Evolutionary conservation across 2,888 invertebrate genomes (phyloP).

Genomic region (Nymphalis c-album): DNA sequence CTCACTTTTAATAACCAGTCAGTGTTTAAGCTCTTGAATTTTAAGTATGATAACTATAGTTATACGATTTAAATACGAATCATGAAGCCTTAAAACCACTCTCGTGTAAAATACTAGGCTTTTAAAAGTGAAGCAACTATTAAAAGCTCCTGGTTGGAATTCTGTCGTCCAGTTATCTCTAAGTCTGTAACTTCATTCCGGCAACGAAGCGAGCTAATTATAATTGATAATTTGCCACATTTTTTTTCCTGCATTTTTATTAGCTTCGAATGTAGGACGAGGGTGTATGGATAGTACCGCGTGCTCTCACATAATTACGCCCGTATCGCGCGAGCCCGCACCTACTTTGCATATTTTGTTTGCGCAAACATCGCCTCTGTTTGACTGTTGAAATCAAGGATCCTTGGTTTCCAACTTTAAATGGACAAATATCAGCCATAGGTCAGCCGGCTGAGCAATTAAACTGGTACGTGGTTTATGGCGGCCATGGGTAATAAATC

Average conservation of each 20-base stretch:
- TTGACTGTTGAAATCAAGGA: conserved; percentile 78
- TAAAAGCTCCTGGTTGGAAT: conserved; percentile 17
- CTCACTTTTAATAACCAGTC: conserved; percentile 23
- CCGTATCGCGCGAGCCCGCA: conserved; percentile 73
- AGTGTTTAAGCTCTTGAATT: conserved; percentile 24
- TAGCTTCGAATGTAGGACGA: conserved; percentile 71
- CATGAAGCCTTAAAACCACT: conserved; percentile 23
- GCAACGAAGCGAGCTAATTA: conserved; percentile 57
- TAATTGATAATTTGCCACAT: conserved; percentile 73
- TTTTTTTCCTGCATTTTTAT: conserved; percentile 75
- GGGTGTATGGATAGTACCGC: conserved; percentile 59
- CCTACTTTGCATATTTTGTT: conserved; percentile 80
- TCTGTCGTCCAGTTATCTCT: conserved; percentile 12
- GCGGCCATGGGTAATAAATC: conserved; percentile 28
- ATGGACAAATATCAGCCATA: conserved; percentile 53
- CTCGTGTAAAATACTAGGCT: conserved; percentile 13
- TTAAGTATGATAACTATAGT: conserved; percentile 27
- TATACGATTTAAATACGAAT: conserved; percentile 26
- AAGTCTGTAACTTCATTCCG: conserved; percentile 17
- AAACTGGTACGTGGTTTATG: conserved; percentile 51
- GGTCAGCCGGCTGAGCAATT: conserved; percentile 51
- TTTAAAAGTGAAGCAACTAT: conserved; percentile 18
- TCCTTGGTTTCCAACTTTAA: conserved; percentile 56
- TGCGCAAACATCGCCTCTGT: conserved; percentile 73
- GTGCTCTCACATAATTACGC: conserved; percentile 77